A percentile compares a stretch with the other conserved stretches of the same genome.
phyloP scores from a whole-genome alignment of 2,113 vertebrate genomes.

The Nyctibius bracteatus region DNA sequence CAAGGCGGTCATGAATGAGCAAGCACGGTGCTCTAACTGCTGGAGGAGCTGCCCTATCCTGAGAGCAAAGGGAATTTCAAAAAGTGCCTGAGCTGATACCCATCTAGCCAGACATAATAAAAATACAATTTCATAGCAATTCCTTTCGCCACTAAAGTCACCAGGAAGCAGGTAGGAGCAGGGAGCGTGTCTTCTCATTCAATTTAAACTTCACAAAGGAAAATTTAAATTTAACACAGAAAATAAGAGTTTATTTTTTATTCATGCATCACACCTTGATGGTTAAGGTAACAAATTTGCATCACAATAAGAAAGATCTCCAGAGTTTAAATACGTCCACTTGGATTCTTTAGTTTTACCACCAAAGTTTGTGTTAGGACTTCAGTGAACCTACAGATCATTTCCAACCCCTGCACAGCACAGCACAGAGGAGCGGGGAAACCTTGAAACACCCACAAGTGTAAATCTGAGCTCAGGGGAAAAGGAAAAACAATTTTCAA shows the following conservation, averaged over 20 bases:
- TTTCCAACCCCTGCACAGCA: neutral
- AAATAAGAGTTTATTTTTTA: neutral
- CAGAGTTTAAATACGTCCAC: neutral
- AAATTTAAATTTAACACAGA: neutral
- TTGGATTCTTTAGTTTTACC: neutral
- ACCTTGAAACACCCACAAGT: neutral
- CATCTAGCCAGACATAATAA: neutral
- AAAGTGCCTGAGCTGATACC: neutral
- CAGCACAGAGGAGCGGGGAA: neutral
- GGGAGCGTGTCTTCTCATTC: accelerated
- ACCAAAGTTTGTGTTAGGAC: neutral
- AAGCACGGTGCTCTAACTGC: accelerated
- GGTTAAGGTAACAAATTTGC: neutral
- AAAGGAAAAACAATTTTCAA: neutral
- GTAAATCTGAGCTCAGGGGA: neutral
- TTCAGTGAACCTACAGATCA: neutral
- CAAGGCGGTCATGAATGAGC: neutral
- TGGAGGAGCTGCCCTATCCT: neutral
- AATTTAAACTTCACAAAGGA: neutral
- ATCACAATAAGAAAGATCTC: neutral
- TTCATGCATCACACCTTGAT: neutral
- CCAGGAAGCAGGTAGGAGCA: neutral
- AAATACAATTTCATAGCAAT: neutral
- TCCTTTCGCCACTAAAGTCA: neutral
- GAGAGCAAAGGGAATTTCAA: neutral